Base-by-base conservation (phyloP, 2,113 vertebrate genomes). In the Coryphaenoides rupestris region DNA sequence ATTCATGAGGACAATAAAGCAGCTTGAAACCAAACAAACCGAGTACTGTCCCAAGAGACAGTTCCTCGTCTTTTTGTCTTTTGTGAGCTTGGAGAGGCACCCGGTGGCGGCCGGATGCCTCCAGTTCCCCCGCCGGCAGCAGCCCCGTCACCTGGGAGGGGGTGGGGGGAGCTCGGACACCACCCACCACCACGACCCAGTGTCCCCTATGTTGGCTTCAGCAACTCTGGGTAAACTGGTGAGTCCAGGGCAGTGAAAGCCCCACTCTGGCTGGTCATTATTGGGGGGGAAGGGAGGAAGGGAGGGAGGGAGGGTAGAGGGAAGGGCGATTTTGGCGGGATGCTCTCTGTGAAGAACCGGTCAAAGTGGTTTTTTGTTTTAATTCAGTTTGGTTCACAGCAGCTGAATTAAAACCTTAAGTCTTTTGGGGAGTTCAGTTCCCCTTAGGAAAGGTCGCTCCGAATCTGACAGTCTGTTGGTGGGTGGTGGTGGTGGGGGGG, bases 1-100 rank as follows among this genome's bases (percentile, higher is more conserved):
- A 88, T 86, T 84, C 62, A 61, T 66, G 49, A 76, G 54, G 13
- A 81, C 65, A 75, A 74, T 77, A 85, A 86, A 88, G 85, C 86
- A 78, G 86, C 85, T 82, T 74, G 60, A 53, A 69, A 26, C 66
- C 71, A 40, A 45, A 65, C 21, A 54, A 2, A 58, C 62, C 60
- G 62, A 19, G 45, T 71, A 46, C 55, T 69, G 60, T 75, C 60
- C 33, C 9, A 56, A 72, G 70, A 69, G 69, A 69, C 53, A 47
- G 19, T 15, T 62, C 23, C 26, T 53, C 55, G 55, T 15, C 16
- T 63, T 82, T 84, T 86, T 80, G 84, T n/a, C n/a, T n/a, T n/a
- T n/a, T n/a, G n/a, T n/a, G n/a, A n/a, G n/a, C 84, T 86, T 63
- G 69, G 83, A 70, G 87, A 60, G 63, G 63, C 57, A 17, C 55